phyloP scores from a whole-genome alignment of 2,113 vertebrate species.

The Sinocyclocheilus grahami region DNA sequence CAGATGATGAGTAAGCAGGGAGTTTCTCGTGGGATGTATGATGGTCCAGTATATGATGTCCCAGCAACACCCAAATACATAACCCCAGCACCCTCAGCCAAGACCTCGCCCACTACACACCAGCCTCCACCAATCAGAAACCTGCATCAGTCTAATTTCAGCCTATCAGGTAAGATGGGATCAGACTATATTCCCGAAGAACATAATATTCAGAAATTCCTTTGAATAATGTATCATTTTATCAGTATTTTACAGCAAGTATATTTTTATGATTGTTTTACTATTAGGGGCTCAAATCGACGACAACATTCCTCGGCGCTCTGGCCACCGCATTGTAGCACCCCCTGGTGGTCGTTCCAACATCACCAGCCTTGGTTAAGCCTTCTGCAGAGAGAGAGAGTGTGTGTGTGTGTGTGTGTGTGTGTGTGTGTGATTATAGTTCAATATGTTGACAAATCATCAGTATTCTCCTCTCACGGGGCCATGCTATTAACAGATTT shows the following conservation, averaged over 20 bases:
- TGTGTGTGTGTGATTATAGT: conserved; percentile 54
- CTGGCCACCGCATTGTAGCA: conserved; percentile 93
- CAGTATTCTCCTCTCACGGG: conserved; percentile 38
- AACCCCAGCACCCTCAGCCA: conserved; percentile 91
- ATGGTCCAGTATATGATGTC: conserved; percentile 91
- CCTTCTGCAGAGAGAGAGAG: conserved; percentile 40
- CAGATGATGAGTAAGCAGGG: conserved; percentile 82
- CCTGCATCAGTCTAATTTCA: conserved; percentile 97
- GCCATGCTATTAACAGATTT: conserved; percentile 32
- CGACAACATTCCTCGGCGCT: conserved; percentile 90
- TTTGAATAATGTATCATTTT: background rate
- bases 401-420: conserved; percentile 39
- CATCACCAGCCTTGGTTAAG: conserved; percentile 95
- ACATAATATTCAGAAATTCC: background rate
- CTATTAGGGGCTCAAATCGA: conserved; percentile 88
- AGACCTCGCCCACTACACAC: conserved; percentile 90
- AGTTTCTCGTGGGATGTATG: conserved; percentile 92
- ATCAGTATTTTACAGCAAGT: background rate
- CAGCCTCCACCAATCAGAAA: conserved; percentile 91
- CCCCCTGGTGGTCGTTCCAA: conserved; percentile 95
- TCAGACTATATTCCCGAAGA: background rate
- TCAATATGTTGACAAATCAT: conserved; percentile 18
- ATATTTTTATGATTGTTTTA: background rate
- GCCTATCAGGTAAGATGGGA: conserved; percentile 85
- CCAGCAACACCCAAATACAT: conserved; percentile 86